Conservation (phyloP, 2,888 invertebrate species). For the Drosophila setosimentum region DNA sequence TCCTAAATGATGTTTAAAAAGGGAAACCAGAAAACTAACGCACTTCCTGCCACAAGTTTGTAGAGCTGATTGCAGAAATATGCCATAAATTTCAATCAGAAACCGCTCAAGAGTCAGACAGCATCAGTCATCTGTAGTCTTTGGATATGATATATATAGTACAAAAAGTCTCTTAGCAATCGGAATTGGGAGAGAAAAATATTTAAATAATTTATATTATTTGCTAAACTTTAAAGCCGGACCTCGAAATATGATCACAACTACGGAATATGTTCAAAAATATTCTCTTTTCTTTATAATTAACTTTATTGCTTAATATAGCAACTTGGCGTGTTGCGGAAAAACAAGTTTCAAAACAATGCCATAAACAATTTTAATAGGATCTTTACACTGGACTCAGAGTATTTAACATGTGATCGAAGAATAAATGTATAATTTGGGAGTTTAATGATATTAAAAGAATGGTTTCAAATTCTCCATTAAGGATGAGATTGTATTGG, state of each 20-base stretch:
- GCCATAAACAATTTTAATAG: not conserved
- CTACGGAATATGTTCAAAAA: not conserved
- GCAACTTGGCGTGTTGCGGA: not conserved
- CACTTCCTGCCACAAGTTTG: not conserved
- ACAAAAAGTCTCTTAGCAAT: not conserved
- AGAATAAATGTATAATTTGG: not conserved
- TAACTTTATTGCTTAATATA: not conserved
- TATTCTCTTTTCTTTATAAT: not conserved
- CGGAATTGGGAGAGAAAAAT: not conserved
- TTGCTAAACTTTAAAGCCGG: not conserved
- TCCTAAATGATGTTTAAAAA: not conserved
- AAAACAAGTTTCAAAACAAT: not conserved
- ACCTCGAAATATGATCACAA: not conserved
- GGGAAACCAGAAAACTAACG: not conserved
- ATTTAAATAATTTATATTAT: not conserved
- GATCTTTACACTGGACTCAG: not conserved
- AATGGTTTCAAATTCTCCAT: not conserved
- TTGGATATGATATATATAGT: not conserved
- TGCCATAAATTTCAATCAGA: slow-evolving; percentile 1
- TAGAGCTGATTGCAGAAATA: not conserved
- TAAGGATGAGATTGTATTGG: not conserved
- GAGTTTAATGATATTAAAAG: not conserved
- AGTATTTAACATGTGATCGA: not conserved
- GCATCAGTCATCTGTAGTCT: not conserved
- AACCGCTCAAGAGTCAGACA: not conserved